Conservation (phyloP, 2,113 vertebrate species). For the Proterorhinus semilunaris region DNA sequence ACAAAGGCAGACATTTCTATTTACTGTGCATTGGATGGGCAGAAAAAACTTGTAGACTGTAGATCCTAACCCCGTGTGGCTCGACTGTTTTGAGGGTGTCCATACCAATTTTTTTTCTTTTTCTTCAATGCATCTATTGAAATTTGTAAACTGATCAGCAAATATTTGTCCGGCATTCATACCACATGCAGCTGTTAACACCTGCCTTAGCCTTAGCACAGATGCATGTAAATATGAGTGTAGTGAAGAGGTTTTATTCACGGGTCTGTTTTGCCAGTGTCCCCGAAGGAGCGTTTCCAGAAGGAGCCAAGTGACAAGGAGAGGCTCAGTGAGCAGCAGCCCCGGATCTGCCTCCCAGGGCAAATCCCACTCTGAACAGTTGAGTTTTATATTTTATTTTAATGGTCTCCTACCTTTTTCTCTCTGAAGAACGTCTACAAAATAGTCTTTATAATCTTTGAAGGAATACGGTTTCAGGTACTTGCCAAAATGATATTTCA, state of each 20-base stretch:
- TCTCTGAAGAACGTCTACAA: too few relatives aligned
- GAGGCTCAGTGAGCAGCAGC: constrained; percentile 37
- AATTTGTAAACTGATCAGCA: constrained; percentile 1
- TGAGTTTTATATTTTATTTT: constrained; percentile 15
- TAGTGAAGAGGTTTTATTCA: constrained; percentile 5
- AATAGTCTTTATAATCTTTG: too few relatives aligned
- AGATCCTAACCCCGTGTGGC: not conserved
- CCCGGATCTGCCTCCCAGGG: constrained; percentile 31
- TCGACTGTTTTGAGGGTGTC: not conserved
- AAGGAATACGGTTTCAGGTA: too few relatives aligned
- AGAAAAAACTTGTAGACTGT: not conserved
- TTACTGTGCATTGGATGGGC: too few relatives aligned
- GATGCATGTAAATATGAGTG: not conserved
- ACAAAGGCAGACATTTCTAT: too few relatives aligned
- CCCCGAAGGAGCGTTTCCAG: constrained; percentile 35
- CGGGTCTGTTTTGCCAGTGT: constrained; percentile 37
- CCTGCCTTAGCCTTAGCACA: not conserved
- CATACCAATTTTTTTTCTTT: not conserved
- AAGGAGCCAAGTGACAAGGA: constrained; percentile 21
- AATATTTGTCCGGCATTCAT: not conserved
- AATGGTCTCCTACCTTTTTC: not conserved
- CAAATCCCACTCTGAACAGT: constrained; percentile 42
- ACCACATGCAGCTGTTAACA: constrained; percentile 1
- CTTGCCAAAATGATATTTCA: too few relatives aligned
- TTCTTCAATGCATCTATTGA: not conserved